These are phyloP conservation scores for Cardiocondyla obscurior DNA, from an alignment of 1,140 invertebrate genomes.

Conservation along the genomic window DNA sequence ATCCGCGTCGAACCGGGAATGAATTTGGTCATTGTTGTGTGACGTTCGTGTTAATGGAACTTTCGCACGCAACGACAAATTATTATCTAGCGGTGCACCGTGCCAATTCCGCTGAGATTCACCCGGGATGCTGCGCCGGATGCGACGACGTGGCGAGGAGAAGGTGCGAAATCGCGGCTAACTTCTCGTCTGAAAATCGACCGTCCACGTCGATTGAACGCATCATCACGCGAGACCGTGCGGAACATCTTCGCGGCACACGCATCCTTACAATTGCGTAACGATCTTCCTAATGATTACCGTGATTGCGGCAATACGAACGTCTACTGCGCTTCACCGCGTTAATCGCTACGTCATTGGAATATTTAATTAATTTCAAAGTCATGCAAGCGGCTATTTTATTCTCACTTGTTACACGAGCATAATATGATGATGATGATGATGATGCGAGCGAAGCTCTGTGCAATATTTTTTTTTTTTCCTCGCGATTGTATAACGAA, in stretches of 20 bases:
- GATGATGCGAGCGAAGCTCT: neutral
- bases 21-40: conserved; percentile 61
- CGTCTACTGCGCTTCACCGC: neutral
- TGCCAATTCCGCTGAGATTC: conserved; percentile 22
- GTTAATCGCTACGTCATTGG: conserved; percentile 38
- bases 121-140: neutral
- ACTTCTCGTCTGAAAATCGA: too few relatives aligned
- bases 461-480: neutral
- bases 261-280: conserved; percentile 30
- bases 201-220: neutral
- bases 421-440: too few relatives aligned
- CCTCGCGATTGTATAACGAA: neutral
- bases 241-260: neutral
- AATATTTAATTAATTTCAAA: conserved; percentile 41
- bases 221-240: neutral
- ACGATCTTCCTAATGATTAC: conserved; percentile 24
- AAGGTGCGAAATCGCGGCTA: neutral
- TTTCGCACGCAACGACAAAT: conserved; percentile 55
- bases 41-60: conserved; percentile 61
- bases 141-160: too few relatives aligned
- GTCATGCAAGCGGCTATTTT: neutral
- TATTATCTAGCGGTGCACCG: conserved; percentile 39
- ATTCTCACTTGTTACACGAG: neutral
- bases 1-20: conserved; percentile 53
- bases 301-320: conserved; percentile 16